Conservation (phyloP, 2,888 invertebrate genomes). For the Acrobasis repandana region DNA sequence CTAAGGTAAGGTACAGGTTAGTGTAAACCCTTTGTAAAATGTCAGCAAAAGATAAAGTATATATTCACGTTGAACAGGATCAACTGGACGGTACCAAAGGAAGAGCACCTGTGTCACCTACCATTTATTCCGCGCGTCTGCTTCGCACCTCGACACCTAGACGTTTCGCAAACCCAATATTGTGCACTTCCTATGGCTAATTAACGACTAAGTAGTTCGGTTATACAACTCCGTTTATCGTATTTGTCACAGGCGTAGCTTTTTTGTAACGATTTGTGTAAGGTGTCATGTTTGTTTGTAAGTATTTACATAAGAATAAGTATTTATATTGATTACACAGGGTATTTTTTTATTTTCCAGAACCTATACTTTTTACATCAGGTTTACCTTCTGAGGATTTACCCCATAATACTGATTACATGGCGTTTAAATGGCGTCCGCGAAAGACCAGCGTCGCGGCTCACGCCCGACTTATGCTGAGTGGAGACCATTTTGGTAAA, state of each 20-base stretch:
- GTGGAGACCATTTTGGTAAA: no score
- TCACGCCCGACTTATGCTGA: no score
- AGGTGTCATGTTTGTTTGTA: background rate
- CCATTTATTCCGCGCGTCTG: conserved; percentile 36
- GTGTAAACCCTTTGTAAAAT: no score
- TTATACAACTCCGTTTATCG: conserved; percentile 14
- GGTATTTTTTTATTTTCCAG: no score
- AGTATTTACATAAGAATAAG: background rate
- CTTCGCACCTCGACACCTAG: conserved; percentile 32
- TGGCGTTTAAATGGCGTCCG: no score
- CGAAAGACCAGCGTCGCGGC: no score
- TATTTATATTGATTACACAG: background rate
- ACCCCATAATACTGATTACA: no score
- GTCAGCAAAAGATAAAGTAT: no score
- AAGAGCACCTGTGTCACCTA: conserved; percentile 25
- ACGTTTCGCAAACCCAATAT: conserved; percentile 36
- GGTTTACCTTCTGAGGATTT: no score
- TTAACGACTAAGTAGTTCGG: conserved; percentile 29
- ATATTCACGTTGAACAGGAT: no score
- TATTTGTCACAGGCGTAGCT: background rate
- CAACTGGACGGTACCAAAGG: background rate
- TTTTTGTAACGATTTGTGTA: background rate
- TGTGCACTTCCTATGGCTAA: conserved; percentile 42
- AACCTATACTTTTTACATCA: no score
- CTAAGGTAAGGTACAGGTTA: no score